Conservation (phyloP, 2,888 invertebrate species). For the Dicycla oo region DNA sequence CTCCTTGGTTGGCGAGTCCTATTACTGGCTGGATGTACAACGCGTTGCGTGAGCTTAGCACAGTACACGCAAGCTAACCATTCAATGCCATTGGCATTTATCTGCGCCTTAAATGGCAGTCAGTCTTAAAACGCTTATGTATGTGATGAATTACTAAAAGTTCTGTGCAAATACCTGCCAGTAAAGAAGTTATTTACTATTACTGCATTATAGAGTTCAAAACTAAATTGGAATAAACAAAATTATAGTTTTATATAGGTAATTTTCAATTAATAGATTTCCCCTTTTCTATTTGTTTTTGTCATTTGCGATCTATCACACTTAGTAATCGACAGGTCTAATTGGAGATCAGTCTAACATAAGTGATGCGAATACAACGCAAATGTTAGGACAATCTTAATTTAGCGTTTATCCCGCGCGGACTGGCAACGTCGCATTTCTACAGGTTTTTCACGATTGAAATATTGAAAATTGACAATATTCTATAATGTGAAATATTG, state of each 20-base stretch:
- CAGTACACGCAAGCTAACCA: too few species aligned
- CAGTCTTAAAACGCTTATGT: not conserved
- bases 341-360: constrained; percentile 32
- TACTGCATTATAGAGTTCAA: not conserved
- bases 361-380: constrained; percentile 12
- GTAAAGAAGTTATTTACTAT: not conserved
- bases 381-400: too few species aligned
- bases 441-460: too few species aligned
- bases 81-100: too few species aligned
- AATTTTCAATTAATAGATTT: not conserved
- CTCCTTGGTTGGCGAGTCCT: too few species aligned
- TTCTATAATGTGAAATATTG: too few species aligned
- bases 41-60: too few species aligned
- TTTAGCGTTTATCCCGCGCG: too few species aligned
- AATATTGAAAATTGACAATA: too few species aligned
- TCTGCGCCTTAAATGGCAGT: not conserved
- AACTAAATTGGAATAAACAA: not conserved
- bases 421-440: too few species aligned
- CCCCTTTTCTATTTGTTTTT: not conserved
- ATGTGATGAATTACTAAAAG: not conserved
- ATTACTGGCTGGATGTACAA: too few species aligned
- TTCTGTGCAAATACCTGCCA: not conserved
- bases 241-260: not conserved
- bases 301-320: not conserved
- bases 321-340: not conserved